Evolutionary conservation across 2,888 invertebrate genomes (phyloP).

Genomic region (Andrena minutula): DNA sequence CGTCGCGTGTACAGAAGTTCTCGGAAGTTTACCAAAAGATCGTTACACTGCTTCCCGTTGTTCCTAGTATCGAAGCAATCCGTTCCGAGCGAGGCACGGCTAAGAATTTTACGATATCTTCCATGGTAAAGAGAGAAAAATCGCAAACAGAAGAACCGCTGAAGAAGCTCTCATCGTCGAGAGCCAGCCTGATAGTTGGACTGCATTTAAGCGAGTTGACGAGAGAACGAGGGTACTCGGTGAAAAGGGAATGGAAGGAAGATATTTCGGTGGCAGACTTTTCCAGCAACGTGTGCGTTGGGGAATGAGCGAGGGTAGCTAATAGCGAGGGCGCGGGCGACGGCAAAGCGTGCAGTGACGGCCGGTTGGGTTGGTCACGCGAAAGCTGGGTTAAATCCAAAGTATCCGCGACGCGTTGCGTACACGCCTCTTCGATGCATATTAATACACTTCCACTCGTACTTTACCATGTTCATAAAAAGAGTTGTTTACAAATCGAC

Average conservation of each 20-base stretch:
- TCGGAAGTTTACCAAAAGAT: not conserved
- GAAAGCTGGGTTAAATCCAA: conserved; percentile 27
- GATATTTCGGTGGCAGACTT: conserved; percentile 25
- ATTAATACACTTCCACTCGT: conserved; percentile 9
- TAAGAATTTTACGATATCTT: not conserved
- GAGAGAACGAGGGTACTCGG: not conserved
- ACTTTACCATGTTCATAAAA: not conserved
- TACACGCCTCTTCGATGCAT: conserved; percentile 5
- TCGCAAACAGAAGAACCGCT: not conserved
- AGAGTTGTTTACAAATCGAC: conserved; percentile 62
- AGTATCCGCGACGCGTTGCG: conserved; percentile 24
- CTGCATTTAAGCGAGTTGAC: not conserved
- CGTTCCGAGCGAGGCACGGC: not conserved
- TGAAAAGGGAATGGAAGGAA: conserved; percentile 3
- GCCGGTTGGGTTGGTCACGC: conserved; percentile 40
- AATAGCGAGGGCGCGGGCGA: not conserved
- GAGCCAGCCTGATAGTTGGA: not conserved
- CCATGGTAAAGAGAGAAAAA: no score
- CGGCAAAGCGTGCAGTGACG: not conserved
- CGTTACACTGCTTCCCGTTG: no score
- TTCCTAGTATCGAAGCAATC: no score
- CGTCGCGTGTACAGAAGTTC: not conserved
- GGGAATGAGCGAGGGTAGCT: no score
- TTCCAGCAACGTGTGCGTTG: not conserved
- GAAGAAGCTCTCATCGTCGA: not conserved